These are phyloP conservation scores for human DNA, from an alignment of 2,113 vertebrate genomes.

Conservation along the genomic window DNA sequence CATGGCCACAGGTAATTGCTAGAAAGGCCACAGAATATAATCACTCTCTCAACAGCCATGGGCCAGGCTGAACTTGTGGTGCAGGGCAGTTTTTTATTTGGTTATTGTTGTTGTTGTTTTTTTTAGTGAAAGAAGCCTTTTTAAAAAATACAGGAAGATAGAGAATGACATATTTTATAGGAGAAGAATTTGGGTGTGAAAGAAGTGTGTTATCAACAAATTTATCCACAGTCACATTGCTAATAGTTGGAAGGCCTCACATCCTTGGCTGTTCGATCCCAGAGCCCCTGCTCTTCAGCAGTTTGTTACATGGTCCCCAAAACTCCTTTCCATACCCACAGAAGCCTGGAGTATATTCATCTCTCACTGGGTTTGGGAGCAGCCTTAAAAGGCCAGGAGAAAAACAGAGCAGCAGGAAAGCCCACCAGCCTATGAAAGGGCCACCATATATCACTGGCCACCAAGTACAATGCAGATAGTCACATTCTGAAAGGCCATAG, in stretches of 20 bases:
- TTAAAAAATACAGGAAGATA: not conserved
- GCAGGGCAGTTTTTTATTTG: not conserved
- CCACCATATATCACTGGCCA: not conserved
- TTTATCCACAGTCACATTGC: not conserved
- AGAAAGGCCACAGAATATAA: not conserved
- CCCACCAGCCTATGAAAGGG: not conserved
- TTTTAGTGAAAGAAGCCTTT: not conserved
- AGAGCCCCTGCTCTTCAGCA: not conserved
- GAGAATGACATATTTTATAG: not conserved
- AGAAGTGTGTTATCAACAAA: not conserved
- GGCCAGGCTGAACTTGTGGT: not conserved
- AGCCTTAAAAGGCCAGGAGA: not conserved
- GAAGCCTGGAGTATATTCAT: not conserved
- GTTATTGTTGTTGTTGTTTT: not conserved
- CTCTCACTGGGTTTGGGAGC: not conserved
- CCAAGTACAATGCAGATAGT: not conserved
- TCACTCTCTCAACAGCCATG: not conserved
- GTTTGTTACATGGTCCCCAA: fast-evolving
- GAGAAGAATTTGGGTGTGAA: not conserved
- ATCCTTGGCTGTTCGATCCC: not conserved
- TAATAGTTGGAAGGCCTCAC: not conserved
- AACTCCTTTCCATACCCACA: not conserved
- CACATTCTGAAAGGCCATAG: too few relatives aligned
- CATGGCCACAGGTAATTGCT: not conserved
- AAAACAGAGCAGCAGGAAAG: not conserved